phyloP scores from a whole-genome alignment of 2,797 vertebrate species.

The Malacoctenus gilli region DNA sequence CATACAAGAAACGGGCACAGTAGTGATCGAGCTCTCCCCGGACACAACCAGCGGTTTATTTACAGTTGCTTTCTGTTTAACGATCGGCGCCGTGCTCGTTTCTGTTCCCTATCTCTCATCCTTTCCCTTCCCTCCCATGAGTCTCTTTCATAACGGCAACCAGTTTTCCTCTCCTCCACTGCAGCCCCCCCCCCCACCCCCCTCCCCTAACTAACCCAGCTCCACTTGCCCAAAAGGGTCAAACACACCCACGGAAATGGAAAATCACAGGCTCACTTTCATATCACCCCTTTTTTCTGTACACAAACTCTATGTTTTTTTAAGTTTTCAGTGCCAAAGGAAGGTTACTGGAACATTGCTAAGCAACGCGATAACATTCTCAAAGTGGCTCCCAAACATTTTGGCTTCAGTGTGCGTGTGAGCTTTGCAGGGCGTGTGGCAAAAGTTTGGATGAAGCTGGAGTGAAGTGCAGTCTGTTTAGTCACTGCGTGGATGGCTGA shows the following conservation, averaged over 20 bases:
- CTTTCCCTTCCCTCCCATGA: too few relatives aligned
- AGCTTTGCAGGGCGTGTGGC: conserved; percentile 2
- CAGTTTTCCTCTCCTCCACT: conserved; percentile 38
- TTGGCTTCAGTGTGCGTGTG: conserved; percentile 1
- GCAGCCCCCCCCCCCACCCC: conserved; percentile 35
- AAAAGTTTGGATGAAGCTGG: background rate
- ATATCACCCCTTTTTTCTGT: conserved; percentile 29
- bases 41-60: too few relatives aligned
- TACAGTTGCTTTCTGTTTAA: background rate
- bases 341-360: conserved; percentile 57
- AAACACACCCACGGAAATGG: conserved; percentile 55
- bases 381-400: conserved; percentile 22
- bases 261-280: conserved; percentile 35
- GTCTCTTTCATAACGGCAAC: conserved; percentile 33
- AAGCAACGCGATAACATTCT: conserved; percentile 57
- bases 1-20: too few relatives aligned
- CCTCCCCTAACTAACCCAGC: conserved; percentile 40
- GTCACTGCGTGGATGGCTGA: background rate
- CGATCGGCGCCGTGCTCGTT: conserved; percentile 18
- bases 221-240: conserved; percentile 51
- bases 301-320: conserved; percentile 41
- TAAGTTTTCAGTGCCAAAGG: conserved; percentile 38
- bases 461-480: background rate
- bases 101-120: conserved; percentile 28
- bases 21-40: too few relatives aligned